These are phyloP conservation scores for Psephotus haematonotus DNA, from an alignment of 2,113 vertebrate species.

Conservation along the genomic window DNA sequence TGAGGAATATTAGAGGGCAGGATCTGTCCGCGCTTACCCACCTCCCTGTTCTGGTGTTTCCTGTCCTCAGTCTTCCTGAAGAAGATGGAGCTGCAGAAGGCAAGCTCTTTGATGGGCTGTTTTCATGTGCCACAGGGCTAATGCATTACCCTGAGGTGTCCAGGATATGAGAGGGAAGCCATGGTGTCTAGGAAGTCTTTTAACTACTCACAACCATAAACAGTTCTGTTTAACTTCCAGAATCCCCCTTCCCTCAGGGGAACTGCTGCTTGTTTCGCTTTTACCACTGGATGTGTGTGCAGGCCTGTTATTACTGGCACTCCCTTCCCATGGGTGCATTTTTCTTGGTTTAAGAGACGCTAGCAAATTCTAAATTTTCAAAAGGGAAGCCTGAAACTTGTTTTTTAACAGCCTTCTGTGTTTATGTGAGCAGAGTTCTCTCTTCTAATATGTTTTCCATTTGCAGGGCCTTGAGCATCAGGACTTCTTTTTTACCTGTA, in stretches of 20 bases:
- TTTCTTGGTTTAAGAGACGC: neutral
- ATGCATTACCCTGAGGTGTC: neutral
- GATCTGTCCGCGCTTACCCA: neutral
- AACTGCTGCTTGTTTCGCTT: neutral
- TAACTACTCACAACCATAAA: neutral
- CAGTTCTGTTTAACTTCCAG: neutral
- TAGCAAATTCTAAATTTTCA: neutral
- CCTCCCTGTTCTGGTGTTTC: neutral
- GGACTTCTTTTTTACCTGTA: neutral
- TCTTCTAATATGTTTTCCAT: neutral
- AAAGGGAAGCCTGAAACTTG: neutral
- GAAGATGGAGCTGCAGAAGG: neutral
- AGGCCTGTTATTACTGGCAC: slow-evolving; percentile 17
- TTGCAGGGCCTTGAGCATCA: neutral
- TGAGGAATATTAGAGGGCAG: neutral
- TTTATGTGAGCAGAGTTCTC: neutral
- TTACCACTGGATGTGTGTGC: neutral
- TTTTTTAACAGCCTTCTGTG: neutral
- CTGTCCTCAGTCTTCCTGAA: neutral
- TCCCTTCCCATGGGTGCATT: neutral
- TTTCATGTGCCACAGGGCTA: neutral
- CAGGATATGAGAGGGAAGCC: neutral
- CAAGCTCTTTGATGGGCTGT: neutral
- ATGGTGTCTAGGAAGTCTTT: neutral
- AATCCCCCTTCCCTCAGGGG: neutral